A percentile compares a stretch with the other conserved stretches of the same genome.
Conservation (phyloP, 2,797 vertebrate genomes). For the Anolis apletophallus region DNA sequence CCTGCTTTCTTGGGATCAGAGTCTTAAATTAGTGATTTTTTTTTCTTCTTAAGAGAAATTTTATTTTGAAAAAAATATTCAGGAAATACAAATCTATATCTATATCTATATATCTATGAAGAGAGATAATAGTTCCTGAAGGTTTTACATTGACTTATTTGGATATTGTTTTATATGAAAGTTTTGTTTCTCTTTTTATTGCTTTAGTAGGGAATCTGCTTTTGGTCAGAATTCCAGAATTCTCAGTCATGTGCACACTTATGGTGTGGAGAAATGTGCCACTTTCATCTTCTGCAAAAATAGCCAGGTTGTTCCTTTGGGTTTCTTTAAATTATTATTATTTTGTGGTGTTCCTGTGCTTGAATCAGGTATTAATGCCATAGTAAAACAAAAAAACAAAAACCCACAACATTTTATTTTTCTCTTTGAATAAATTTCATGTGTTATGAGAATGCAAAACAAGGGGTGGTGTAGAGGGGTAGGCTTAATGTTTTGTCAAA, state of each 20-base stretch:
- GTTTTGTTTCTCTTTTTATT: conserved; percentile 65
- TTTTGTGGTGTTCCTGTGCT: background rate
- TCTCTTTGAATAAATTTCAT: conserved; percentile 1
- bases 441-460: background rate
- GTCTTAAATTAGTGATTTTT: conserved; percentile 73
- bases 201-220: conserved; percentile 80
- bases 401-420: background rate
- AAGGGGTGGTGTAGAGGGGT: background rate
- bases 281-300: conserved; percentile 63
- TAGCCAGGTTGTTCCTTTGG: conserved; percentile 13
- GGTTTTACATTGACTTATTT: conserved; percentile 71
- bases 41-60: conserved; percentile 78
- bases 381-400: background rate
- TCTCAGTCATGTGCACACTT: conserved; percentile 60
- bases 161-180: conserved; percentile 73
- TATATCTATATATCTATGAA: conserved; percentile 53
- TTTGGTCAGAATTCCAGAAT: conserved; percentile 64
- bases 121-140: conserved; percentile 71
- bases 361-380: conserved; percentile 24
- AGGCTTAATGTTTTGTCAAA: background rate
- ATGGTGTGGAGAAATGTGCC: conserved; percentile 65
- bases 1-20: conserved; percentile 30
- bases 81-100: conserved; percentile 70
- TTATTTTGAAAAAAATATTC: conserved; percentile 76
- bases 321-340: conserved; percentile 30